phyloP scores from a whole-genome alignment of 2,797 vertebrate genomes.

The Fundulus diaphanus region DNA sequence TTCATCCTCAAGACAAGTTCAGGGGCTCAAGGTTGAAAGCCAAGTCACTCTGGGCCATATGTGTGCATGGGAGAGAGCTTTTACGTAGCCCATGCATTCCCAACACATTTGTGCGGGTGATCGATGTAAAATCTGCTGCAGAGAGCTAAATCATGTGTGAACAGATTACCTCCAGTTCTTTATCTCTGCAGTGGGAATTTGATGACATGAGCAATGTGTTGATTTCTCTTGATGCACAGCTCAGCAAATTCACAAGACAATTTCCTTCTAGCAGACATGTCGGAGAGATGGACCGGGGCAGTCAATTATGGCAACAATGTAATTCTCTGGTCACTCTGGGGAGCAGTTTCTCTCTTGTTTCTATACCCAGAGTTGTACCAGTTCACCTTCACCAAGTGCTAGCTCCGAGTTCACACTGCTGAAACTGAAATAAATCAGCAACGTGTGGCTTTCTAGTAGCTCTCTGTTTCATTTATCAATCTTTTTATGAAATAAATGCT shows the following conservation, averaged over 20 bases:
- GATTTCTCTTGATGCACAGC: constrained; percentile 43
- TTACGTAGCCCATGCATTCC: constrained; percentile 12
- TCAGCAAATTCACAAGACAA: constrained; percentile 45
- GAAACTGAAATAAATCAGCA: background rate
- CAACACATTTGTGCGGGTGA: constrained; percentile 8
- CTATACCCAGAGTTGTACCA: background rate
- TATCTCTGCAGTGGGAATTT: constrained; percentile 32
- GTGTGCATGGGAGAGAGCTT: constrained; percentile 3
- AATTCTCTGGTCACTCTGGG: background rate
- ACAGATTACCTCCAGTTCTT: constrained; percentile 39
- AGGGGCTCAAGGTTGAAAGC: constrained; percentile 45
- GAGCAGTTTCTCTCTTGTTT: background rate
- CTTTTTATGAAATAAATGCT: background rate
- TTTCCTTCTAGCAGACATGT: constrained; percentile 22
- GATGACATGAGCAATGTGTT: constrained; percentile 39
- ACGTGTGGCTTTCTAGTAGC: background rate
- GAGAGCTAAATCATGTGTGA: constrained; percentile 31
- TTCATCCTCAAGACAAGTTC: constrained; percentile 56
- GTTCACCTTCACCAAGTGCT: background rate
- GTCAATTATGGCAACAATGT: background rate
- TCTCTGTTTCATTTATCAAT: background rate
- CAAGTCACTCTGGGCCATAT: constrained; percentile 29
- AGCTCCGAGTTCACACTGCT: background rate
- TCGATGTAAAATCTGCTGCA: constrained; percentile 1
- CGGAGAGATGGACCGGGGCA: constrained; percentile 1